Conservation (phyloP, 2,888 invertebrate genomes). For the Macrosiphum euphorbiae region DNA sequence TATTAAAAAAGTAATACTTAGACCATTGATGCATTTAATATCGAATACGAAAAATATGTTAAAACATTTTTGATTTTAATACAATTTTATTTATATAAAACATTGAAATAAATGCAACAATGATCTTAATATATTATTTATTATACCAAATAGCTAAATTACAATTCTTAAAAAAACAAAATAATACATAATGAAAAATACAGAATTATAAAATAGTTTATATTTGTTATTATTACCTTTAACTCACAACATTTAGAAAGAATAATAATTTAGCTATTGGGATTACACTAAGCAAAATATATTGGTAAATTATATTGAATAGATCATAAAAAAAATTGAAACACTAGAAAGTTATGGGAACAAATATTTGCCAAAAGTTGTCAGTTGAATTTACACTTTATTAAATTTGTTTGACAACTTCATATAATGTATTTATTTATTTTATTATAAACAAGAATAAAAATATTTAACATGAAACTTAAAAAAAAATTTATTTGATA, state of each 20-base stretch:
- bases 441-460: not conserved
- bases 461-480: not conserved
- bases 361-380: not conserved
- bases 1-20: constrained; percentile 16
- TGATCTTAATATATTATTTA: constrained; percentile 8
- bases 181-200: not conserved
- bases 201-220: not conserved
- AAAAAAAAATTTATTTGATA: not conserved
- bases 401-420: not conserved
- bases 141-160: constrained; percentile 37
- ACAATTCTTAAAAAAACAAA: not conserved
- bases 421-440: not conserved
- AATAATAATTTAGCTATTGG: constrained; percentile 49
- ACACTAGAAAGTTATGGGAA: not conserved
- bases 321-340: not conserved
- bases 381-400: not conserved
- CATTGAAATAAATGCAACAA: constrained; percentile 37
- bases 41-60: constrained; percentile 1
- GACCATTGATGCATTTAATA: constrained; percentile 48
- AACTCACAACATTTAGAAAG: not conserved
- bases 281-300: constrained; percentile 37
- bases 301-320: constrained; percentile 35
- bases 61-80: constrained; percentile 2
- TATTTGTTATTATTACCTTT: not conserved
- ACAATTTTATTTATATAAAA: not conserved